These are phyloP conservation scores for Corynorhinus townsendii DNA, from an alignment of 2,113 vertebrate species.

Conservation along the genomic window DNA sequence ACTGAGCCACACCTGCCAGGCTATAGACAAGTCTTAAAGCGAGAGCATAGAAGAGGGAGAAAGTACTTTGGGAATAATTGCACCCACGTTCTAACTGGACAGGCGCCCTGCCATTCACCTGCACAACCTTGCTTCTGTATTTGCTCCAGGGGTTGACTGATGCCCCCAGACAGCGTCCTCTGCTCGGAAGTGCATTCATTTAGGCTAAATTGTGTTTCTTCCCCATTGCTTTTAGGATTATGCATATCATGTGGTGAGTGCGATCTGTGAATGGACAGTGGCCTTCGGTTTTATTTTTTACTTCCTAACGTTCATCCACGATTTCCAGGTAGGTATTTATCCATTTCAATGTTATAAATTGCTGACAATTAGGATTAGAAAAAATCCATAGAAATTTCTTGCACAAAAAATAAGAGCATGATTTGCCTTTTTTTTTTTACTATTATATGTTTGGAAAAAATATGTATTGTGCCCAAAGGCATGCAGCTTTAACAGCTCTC, in stretches of 20 bases:
- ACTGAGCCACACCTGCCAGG: not conserved
- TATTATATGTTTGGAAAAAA: not conserved
- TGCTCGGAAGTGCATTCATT: not conserved
- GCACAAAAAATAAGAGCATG: not conserved
- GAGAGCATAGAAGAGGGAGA: not conserved
- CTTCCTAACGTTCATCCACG: conserved; percentile 93
- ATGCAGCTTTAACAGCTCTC: not conserved
- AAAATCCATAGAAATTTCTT: not conserved
- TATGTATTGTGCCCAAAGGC: not conserved
- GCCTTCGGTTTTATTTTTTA: conserved; percentile 94
- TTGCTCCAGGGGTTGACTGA: not conserved
- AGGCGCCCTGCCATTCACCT: too few species aligned
- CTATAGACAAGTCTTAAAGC: not conserved
- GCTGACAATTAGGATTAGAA: not conserved
- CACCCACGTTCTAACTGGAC: accelerated
- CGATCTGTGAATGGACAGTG: conserved; percentile 92
- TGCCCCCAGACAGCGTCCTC: not conserved
- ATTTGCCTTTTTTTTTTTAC: not conserved
- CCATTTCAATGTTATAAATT: not conserved
- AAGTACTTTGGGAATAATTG: not conserved
- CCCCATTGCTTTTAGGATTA: conserved; percentile 79
- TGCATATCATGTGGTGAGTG: conserved; percentile 83
- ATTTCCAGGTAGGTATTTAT: conserved; percentile 90
- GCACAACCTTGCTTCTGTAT: accelerated
- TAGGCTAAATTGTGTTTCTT: conserved; percentile 32